Conservation (phyloP, 2,113 vertebrate genomes). For the Chloropsis hardwickii region DNA sequence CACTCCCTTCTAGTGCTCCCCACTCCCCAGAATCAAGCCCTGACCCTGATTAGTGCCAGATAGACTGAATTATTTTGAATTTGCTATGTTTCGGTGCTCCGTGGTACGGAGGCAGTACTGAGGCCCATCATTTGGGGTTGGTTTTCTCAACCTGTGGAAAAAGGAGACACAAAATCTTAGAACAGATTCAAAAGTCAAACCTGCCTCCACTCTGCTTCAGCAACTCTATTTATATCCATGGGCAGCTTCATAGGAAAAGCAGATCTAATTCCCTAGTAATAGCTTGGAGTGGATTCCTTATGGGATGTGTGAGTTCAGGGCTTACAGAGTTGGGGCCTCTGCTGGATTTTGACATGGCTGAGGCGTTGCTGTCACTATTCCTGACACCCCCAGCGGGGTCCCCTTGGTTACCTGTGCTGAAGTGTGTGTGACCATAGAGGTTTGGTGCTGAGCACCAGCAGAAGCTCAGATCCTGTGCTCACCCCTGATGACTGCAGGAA, state of each 20-base stretch:
- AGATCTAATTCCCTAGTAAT: background rate
- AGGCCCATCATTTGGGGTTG: rapidly evolving
- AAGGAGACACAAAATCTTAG: background rate
- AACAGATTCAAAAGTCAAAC: background rate
- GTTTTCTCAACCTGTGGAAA: background rate
- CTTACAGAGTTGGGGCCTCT: background rate
- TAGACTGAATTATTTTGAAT: background rate
- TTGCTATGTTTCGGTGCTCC: background rate
- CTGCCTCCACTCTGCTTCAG: background rate
- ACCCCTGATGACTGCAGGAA: background rate
- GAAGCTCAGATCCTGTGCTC: background rate
- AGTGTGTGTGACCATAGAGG: too few species aligned
- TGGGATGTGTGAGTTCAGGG: background rate
- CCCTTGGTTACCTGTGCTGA: background rate
- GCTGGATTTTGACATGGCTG: rapidly evolving
- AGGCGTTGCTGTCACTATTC: rapidly evolving
- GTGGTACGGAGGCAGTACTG: background rate
- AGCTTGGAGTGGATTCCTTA: background rate
- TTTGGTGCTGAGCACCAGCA: background rate
- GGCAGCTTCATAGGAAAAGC: slow-evolving; percentile 6
- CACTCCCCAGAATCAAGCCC: background rate
- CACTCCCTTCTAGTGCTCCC: background rate
- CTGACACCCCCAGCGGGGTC: background rate
- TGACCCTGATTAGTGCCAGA: background rate
- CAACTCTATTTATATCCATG: background rate